These are phyloP conservation scores for Tamias sibiricus DNA, from an alignment of 2,113 vertebrate genomes.

Conservation along the genomic window DNA sequence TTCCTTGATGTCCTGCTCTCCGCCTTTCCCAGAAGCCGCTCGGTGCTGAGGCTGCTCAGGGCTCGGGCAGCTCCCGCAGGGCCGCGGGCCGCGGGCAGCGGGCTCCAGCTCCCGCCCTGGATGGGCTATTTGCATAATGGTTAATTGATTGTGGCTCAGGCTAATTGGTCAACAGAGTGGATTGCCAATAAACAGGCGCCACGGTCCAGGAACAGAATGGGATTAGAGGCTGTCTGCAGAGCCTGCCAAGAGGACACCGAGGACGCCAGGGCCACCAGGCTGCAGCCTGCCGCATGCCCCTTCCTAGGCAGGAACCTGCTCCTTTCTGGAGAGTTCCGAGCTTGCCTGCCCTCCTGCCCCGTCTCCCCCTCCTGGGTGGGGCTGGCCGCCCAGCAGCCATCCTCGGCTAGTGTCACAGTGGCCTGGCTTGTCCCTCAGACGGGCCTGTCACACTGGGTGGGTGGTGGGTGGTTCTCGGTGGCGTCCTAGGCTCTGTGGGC, in stretches of 20 bases:
- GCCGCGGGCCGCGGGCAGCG: too few species aligned
- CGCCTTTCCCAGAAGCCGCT: not conserved
- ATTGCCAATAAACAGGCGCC: not conserved
- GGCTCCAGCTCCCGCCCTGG: not conserved
- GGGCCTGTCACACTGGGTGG: too few species aligned
- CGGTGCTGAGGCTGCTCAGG: not conserved
- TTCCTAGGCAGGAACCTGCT: not conserved
- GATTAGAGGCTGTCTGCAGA: not conserved
- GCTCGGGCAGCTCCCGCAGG: too few species aligned
- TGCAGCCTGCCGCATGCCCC: too few species aligned
- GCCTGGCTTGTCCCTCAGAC: too few species aligned
- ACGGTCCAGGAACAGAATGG: not conserved
- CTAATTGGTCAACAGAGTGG: conserved; percentile 46
- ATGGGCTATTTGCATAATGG: not conserved
- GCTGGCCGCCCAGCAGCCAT: too few species aligned
- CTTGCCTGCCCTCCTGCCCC: too few species aligned
- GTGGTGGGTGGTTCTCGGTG: not conserved
- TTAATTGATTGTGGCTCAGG: conserved; percentile 45
- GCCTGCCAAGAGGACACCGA: not conserved
- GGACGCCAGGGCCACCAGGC: too few species aligned
- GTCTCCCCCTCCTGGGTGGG: too few species aligned
- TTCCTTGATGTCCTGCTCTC: not conserved
- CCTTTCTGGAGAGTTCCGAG: not conserved
- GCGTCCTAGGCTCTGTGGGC: rapidly evolving
- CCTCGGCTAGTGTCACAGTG: too few species aligned